Evolutionary conservation across 2,888 invertebrate species (phyloP).

Genomic region (Drosophila buzzatii): DNA sequence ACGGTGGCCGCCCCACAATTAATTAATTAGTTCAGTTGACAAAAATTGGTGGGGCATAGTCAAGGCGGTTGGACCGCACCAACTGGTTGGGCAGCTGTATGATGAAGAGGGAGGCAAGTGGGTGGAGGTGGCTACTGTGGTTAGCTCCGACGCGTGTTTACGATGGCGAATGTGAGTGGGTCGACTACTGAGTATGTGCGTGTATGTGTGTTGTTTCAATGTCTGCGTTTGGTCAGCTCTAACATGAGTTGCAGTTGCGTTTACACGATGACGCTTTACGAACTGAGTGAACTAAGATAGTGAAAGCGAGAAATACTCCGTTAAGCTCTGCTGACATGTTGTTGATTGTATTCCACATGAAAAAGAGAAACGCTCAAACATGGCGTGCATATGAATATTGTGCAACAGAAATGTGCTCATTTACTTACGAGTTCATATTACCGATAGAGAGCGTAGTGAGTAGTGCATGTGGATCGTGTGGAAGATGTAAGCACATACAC

Average conservation of each 20-base stretch:
- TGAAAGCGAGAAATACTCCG: not conserved
- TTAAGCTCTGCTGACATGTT: not conserved
- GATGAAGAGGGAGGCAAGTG: not conserved
- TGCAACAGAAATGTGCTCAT: not conserved
- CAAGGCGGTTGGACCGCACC: slow-evolving; percentile 20
- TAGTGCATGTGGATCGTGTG: not conserved
- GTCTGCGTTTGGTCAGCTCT: slow-evolving; percentile 6
- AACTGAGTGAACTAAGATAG: not conserved
- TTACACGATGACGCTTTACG: slow-evolving; percentile 28
- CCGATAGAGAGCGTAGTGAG: slow-evolving; percentile 1
- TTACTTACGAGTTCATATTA: not conserved
- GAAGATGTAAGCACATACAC: not conserved
- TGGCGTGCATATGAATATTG: not conserved
- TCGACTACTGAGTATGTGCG: slow-evolving; percentile 18
- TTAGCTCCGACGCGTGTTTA: slow-evolving; percentile 60
- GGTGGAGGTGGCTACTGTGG: slow-evolving; percentile 37
- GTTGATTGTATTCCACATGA: not conserved
- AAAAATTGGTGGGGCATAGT: slow-evolving; percentile 80
- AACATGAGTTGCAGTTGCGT: slow-evolving; percentile 28
- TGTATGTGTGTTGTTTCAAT: slow-evolving; percentile 15
- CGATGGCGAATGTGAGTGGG: slow-evolving; percentile 60
- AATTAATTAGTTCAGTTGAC: slow-evolving; percentile 84
- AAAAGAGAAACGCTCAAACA: not conserved
- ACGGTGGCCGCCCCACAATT: slow-evolving; percentile 78
- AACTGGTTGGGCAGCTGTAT: slow-evolving; percentile 10